Base-by-base conservation (phyloP, 2,888 invertebrate genomes). In the Scrobipalpa costella region DNA sequence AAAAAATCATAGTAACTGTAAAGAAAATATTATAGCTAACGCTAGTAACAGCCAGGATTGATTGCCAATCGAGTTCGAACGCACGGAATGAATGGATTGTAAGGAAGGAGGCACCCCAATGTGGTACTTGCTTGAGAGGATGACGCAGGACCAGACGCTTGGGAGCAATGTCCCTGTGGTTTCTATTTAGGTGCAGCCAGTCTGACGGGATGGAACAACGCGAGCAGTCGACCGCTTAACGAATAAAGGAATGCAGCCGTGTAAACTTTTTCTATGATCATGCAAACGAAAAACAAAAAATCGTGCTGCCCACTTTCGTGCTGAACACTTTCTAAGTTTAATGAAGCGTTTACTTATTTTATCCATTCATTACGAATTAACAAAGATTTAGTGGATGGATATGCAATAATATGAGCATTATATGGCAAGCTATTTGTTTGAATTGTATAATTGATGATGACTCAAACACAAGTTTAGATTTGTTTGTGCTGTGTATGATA, bases 141-240 rank as follows among this genome's bases (percentile, higher is more conserved):
- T 80, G 78, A 80, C 76, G 79, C 84, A 86, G 88, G 88, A 89
- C 84, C 86, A 85, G 80, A 77, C 79, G 77, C 73, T 70, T 78
- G 90, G 88, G 91, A 86, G 90, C 91, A 91, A 89, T 85, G 90
- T 88, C 90, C 91, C 88, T 90, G 87, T 78, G 84, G 89, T 91
- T 89, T 90, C 91, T 91, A 91, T 91, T 90, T 91, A 90, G 89
- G 90, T 90, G 88, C 90, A 79, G 86, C 88, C 87, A 79, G 89
- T 88, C 79, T 77, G 85, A 74, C 87, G 86, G 82, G 85, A 84
- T 85, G 83, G 79, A 86, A 84, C 86, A 84, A 85, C 79, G 83
- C 81, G 76, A 78, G 86, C 88, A 86, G 81, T 88, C 84, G 79
- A 83, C 84, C 85, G 85, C 81, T 83, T 80, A 81, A 84, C 81